Conservation (phyloP, 2,888 invertebrate genomes). For the Drosophila villosipedis region DNA sequence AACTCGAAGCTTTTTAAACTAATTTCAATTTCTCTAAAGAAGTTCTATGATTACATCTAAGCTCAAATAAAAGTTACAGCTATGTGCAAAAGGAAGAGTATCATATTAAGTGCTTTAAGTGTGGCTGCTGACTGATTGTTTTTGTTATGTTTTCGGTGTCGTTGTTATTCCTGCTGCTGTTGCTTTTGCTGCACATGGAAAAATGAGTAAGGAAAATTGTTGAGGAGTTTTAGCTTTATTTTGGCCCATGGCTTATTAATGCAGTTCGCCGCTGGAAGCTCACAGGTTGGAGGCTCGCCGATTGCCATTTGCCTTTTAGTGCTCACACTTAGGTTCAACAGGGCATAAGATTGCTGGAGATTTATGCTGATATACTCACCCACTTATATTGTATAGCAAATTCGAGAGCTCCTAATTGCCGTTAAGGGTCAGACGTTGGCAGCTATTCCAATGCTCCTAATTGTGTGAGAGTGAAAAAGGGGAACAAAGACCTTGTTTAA, state of each 20-base stretch:
- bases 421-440: conserved; percentile 51
- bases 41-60: neutral
- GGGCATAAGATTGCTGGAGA: conserved; percentile 54
- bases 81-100: conserved; percentile 5
- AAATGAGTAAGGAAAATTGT: conserved; percentile 38
- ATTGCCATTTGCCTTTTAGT: conserved; percentile 33
- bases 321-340: conserved; percentile 51
- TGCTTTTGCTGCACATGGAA: conserved; percentile 34
- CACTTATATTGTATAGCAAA: conserved; percentile 41
- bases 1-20: neutral
- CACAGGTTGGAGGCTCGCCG: conserved; percentile 10
- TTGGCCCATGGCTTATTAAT: conserved; percentile 60
- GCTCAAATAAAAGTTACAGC: neutral
- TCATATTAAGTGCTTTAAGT: neutral
- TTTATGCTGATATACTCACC: conserved; percentile 60
- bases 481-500: conserved; percentile 43
- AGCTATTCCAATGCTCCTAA: conserved; percentile 49
- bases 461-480: conserved; percentile 20
- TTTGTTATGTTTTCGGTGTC: conserved; percentile 35
- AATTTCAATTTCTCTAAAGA: neutral
- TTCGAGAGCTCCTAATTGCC: conserved; percentile 60
- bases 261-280: conserved; percentile 37
- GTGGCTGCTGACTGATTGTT: conserved; percentile 15
- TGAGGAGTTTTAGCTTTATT: conserved; percentile 40
- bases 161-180: conserved; percentile 23